Conservation (phyloP, 1,140 invertebrate species). For the Neoseiulus cucumeris region DNA sequence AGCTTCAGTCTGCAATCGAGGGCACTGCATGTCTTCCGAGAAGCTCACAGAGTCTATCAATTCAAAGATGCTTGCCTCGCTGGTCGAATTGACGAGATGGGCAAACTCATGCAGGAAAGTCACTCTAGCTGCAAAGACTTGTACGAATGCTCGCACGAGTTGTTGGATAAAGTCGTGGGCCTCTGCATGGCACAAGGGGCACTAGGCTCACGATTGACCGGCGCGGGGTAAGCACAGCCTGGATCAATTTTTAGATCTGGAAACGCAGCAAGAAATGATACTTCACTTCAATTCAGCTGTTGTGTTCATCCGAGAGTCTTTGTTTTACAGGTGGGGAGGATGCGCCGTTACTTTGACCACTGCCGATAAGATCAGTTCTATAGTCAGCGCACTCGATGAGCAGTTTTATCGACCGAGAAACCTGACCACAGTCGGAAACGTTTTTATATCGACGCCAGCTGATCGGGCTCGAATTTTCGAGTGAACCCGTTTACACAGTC, state of each 20-base stretch:
- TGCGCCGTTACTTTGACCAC: slow-evolving; percentile 70
- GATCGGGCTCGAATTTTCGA: background rate
- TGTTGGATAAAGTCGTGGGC: slow-evolving; percentile 61
- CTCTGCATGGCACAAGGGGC: slow-evolving; percentile 47
- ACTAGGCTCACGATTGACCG: slow-evolving; percentile 70
- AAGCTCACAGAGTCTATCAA: slow-evolving; percentile 45
- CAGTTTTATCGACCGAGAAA: slow-evolving; percentile 39
- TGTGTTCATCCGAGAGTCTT: background rate
- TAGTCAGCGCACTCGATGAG: slow-evolving; percentile 45
- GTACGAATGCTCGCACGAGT: slow-evolving; percentile 83
- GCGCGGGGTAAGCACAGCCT: slow-evolving; percentile 41
- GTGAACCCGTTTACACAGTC: background rate
- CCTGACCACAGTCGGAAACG: slow-evolving; percentile 9
- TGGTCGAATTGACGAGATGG: slow-evolving; percentile 40
- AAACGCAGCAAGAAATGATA: background rate
- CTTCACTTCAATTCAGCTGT: background rate
- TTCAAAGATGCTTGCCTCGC: slow-evolving; percentile 36
- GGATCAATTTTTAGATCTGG: background rate
- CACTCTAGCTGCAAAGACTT: slow-evolving; percentile 60
- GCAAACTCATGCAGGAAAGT: slow-evolving; percentile 65
- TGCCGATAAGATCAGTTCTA: slow-evolving; percentile 40
- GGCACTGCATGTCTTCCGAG: slow-evolving; percentile 65
- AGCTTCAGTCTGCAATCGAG: slow-evolving; percentile 61
- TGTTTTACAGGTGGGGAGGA: slow-evolving; percentile 63
- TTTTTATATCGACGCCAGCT: background rate